These are phyloP conservation scores for Lacanobia oleracea DNA, from an alignment of 2,888 invertebrate genomes.

Conservation along the genomic window DNA sequence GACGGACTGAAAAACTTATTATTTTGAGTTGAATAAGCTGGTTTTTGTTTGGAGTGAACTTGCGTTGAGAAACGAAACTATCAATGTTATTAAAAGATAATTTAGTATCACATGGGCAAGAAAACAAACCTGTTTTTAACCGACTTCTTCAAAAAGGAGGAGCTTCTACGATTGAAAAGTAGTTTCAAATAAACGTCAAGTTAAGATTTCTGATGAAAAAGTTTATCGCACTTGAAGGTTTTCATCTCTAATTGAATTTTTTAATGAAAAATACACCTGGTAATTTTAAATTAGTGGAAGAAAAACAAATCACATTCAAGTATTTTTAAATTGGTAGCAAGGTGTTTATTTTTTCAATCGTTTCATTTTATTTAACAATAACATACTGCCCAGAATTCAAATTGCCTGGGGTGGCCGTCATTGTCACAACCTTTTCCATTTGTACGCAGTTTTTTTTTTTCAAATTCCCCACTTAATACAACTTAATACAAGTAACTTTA, in stretches of 20 bases:
- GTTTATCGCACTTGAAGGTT: neutral
- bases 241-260: neutral
- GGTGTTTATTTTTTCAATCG: neutral
- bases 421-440: neutral
- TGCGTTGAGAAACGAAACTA: neutral
- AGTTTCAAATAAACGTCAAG: conserved; percentile 11
- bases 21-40: conserved; percentile 7
- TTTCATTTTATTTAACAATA: neutral
- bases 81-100: conserved; percentile 16
- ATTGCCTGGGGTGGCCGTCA: neutral
- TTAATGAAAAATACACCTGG: neutral
- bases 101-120: neutral
- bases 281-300: neutral
- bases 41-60: conserved; percentile 7
- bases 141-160: too few species aligned
- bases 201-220: conserved; percentile 10
- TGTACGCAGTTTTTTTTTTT: conserved; percentile 8
- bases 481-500: neutral
- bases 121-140: neutral
- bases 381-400: neutral
- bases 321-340: neutral
- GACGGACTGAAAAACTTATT: conserved; percentile 9
- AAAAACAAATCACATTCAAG: neutral
- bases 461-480: too few species aligned
- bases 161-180: neutral